Percentiles rank a stretch among this genome's conserved stretches.
Evolutionary conservation across 92 coral and sea anemone genomes (phyloP).

Genomic region (Phenganax marumi): DNA sequence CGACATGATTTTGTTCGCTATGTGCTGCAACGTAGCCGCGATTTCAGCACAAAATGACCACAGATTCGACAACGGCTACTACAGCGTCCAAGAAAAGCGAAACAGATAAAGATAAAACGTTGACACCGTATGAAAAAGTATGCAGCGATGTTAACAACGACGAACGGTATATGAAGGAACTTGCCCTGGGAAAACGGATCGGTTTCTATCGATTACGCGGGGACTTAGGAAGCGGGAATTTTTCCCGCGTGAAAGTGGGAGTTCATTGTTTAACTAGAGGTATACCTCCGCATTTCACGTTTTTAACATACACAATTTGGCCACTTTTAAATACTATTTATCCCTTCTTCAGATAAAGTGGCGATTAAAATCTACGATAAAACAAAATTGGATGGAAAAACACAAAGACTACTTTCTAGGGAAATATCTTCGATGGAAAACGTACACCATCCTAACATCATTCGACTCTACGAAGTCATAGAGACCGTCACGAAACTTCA

Average conservation of each 20-base stretch:
- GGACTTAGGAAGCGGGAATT: constrained; percentile 96
- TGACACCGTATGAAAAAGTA: constrained; percentile 78
- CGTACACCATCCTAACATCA: constrained; percentile 92
- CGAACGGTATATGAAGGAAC: constrained; percentile 79
- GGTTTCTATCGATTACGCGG: constrained; percentile 98
- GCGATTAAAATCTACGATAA: constrained; percentile 97
- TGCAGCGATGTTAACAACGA: constrained; percentile 78
- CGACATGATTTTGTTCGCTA: constrained; percentile 28
- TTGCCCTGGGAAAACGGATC: constrained; percentile 92
- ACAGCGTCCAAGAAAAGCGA: constrained; percentile 60
- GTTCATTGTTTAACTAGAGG: constrained; percentile 93
- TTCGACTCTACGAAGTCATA: constrained; percentile 92
- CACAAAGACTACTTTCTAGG: constrained; percentile 86
- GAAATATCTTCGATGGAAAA: constrained; percentile 98
- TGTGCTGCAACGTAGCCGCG: constrained; percentile 48
- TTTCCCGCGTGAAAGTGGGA: constrained; percentile 99
- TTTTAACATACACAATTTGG: background rate
- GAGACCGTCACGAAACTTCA: constrained; percentile 92
- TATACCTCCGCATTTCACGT: constrained; percentile 34
- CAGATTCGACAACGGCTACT: constrained; percentile 63
- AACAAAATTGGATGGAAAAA: constrained; percentile 92
- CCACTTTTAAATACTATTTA: background rate
- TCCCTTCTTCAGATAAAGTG: constrained; percentile 80
- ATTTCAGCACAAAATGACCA: constrained; percentile 69
- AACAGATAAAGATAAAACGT: constrained; percentile 60